These are phyloP conservation scores for Lordiphosa stackelbergi DNA, from an alignment of 1,140 invertebrate genomes.

Conservation along the genomic window DNA sequence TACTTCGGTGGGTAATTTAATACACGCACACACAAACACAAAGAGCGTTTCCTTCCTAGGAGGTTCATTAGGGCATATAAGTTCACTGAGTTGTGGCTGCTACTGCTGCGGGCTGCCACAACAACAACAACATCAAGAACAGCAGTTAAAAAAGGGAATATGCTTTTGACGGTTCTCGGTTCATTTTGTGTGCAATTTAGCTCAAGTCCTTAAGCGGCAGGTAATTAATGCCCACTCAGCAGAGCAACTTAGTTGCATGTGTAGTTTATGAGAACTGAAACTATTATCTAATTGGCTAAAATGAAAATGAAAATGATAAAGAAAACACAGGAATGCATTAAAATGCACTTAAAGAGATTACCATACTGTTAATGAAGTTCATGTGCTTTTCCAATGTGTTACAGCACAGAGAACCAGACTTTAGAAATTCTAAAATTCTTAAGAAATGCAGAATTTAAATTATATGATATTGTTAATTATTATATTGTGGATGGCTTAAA, in stretches of 20 bases:
- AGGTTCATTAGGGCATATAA: slow-evolving; percentile 28
- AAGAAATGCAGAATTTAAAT: too few species aligned
- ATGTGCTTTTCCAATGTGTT: too few species aligned
- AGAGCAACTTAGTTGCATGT: slow-evolving; percentile 7
- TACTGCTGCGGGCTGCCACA: slow-evolving; percentile 1
- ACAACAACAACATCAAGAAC: slow-evolving; percentile 7
- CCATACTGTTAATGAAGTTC: background rate
- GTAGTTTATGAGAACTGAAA: slow-evolving; percentile 39
- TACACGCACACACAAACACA: background rate
- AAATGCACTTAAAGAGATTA: too few species aligned
- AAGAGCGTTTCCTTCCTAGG: slow-evolving; percentile 5
- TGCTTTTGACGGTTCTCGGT: slow-evolving; percentile 52
- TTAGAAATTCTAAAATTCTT: too few species aligned
- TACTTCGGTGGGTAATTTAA: slow-evolving; percentile 5
- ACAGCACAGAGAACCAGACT: too few species aligned
- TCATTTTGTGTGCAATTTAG: slow-evolving; percentile 44
- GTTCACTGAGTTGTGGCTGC: slow-evolving; percentile 20
- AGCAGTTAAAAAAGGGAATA: slow-evolving; percentile 9
- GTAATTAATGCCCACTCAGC: slow-evolving; percentile 51
- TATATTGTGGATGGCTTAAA: too few species aligned
- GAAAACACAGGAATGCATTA: too few species aligned
- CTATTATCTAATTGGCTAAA: slow-evolving; percentile 43
- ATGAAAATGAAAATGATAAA: too few species aligned
- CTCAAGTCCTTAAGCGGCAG: slow-evolving; percentile 46
- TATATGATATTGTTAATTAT: too few species aligned